Evolutionary conservation across 2,888 invertebrate genomes (phyloP), one percentile per base, ranked within the genome.

Genomic region (Drosophila buzzatii): DNA sequence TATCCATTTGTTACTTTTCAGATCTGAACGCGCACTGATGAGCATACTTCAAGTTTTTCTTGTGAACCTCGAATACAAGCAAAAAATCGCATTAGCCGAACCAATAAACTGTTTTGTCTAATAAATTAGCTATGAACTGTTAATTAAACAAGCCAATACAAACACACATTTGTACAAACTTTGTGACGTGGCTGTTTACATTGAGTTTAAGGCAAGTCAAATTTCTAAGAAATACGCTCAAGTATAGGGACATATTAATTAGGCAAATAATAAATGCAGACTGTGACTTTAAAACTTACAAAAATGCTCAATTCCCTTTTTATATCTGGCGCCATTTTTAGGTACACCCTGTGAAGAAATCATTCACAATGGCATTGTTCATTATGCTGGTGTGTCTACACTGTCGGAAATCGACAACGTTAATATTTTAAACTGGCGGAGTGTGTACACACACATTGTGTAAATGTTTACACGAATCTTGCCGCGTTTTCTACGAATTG

Each of bases 71-170:
- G 49, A 66, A 70, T 73, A 37, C 44, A 47, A 55, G n/a, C 62
- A 53, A 67, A 76, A 85, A 82, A 63, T 49, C 56, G 55, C 49
- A 80, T 68, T 65, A 72, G 47, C 39, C 57, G 58, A 69, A 27
- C 69, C 81, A 78, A 86, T 84, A 83, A 76, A 84, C 51, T 66
- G 66, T 51, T 73, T 79, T 89, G 79, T 74, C 49, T 63, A 76
- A 80, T 64, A 61, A 86, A 86, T 86, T 86, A 86, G 77, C 72
- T 62, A 47, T 41, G 35, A 56, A 27, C 49, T 82, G 86, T 71
- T 86, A 90, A 86, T 86, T 85, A 56, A 42, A 37, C 53, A 57
- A 59, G 59, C 59, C 41, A 82, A 90, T 70, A 78, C 20, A 44
- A 63, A 64, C 67, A 55, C 76, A 73, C 81, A 73, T 71, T 74